These are phyloP conservation scores for Elgaria multicarinata DNA, from an alignment of 2,113 vertebrate genomes.

Conservation along the genomic window DNA sequence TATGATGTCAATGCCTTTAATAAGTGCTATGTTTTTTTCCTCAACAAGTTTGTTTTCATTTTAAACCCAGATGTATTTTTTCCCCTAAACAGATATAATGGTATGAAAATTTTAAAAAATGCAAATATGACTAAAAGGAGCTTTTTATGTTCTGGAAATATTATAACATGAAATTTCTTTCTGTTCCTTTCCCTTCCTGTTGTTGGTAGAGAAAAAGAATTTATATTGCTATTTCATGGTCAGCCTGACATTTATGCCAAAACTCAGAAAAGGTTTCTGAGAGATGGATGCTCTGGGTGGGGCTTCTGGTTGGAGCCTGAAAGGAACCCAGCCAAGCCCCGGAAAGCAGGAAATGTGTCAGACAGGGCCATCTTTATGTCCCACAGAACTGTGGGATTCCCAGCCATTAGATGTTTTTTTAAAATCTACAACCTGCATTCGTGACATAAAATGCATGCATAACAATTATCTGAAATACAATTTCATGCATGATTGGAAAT, in stretches of 20 bases:
- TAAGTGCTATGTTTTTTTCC: slow-evolving; percentile 58
- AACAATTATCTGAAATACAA: background rate
- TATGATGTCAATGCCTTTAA: slow-evolving; percentile 68
- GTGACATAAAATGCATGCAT: fast-evolving
- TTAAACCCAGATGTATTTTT: slow-evolving; percentile 46
- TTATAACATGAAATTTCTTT: slow-evolving; percentile 61
- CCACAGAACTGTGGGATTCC: background rate
- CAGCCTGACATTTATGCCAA: slow-evolving; percentile 65
- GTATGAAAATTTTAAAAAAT: slow-evolving; percentile 52
- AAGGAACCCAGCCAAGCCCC: slow-evolving; percentile 61
- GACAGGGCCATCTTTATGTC: background rate
- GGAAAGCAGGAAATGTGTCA: slow-evolving; percentile 51
- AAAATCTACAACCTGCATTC: background rate
- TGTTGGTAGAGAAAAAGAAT: slow-evolving; percentile 68
- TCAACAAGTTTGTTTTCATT: slow-evolving; percentile 65
- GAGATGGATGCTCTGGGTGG: slow-evolving; percentile 1
- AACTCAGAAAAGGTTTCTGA: slow-evolving; percentile 59
- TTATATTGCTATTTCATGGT: slow-evolving; percentile 70
- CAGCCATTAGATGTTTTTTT: background rate
- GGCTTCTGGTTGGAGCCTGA: slow-evolving; percentile 62
- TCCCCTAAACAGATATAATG: slow-evolving; percentile 56
- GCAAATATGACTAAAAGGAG: slow-evolving; percentile 69
- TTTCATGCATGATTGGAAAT: background rate
- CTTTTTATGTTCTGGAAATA: slow-evolving; percentile 69
- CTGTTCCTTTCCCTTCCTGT: slow-evolving; percentile 62